Conservation (phyloP, 2,797 vertebrate species). For the Enteromius thamalakanensis region DNA sequence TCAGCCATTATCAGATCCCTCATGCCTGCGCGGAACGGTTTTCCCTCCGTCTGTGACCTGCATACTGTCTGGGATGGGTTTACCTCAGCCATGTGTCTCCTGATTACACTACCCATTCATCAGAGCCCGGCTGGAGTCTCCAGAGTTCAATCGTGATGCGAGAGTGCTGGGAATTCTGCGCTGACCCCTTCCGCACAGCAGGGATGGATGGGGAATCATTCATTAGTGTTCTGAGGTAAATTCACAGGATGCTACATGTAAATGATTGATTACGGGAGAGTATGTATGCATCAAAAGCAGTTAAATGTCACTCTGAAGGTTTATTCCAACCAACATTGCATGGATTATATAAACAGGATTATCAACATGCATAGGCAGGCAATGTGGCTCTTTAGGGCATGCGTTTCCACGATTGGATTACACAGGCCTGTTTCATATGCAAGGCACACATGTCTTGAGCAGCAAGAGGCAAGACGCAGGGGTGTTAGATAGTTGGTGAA, state of each 20-base stretch:
- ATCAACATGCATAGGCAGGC: constrained; percentile 27
- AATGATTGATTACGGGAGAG: constrained; percentile 1
- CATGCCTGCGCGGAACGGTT: constrained; percentile 63
- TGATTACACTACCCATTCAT: constrained; percentile 31
- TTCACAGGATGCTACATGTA: constrained; percentile 7
- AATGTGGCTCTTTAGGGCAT: constrained; percentile 33
- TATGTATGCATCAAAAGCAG: constrained; percentile 31
- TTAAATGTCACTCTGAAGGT: constrained; percentile 11
- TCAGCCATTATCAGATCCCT: constrained; percentile 70
- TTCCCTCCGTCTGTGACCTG: constrained; percentile 65
- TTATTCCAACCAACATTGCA: constrained; percentile 33
- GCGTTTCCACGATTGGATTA: constrained; percentile 28
- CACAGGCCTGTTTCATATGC: constrained; percentile 39
- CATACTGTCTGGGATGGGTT: constrained; percentile 56
- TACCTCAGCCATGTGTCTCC: constrained; percentile 51
- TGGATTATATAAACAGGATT: constrained; percentile 25
- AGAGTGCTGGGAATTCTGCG: background rate
- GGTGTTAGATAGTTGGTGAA: constrained; percentile 32
- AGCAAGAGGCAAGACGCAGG: constrained; percentile 22
- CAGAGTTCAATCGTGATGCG: constrained; percentile 4
- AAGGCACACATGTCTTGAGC: constrained; percentile 10
- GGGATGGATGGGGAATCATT: background rate
- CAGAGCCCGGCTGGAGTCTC: constrained; percentile 32
- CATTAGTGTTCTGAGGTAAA: background rate
- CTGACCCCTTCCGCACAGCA: background rate